Conservation (phyloP, 2,797 vertebrate species). For the Chromis chromis region DNA sequence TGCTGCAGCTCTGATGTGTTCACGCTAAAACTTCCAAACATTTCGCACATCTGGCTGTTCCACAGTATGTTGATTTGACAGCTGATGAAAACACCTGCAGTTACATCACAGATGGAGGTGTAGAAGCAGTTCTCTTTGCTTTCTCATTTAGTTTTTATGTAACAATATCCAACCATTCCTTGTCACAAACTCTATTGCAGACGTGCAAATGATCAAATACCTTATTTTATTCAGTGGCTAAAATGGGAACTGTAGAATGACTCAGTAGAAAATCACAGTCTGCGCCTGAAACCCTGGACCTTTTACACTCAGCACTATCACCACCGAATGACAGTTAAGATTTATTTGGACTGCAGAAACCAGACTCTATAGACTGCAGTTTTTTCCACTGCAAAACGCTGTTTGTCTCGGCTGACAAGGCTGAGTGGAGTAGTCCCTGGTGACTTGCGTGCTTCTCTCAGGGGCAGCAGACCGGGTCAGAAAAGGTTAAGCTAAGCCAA, state of each 20-base stretch:
- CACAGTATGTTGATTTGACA: neutral
- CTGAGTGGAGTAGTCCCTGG: constrained; percentile 32
- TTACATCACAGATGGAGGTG: neutral
- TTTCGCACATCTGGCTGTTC: neutral
- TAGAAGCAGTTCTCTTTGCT: neutral
- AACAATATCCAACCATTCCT: neutral
- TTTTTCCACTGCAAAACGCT: constrained; percentile 36
- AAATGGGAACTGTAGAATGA: constrained; percentile 36
- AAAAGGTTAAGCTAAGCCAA: constrained; percentile 66
- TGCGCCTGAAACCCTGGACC: constrained; percentile 10
- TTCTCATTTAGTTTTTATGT: neutral
- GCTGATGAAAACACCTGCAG: neutral
- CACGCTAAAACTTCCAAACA: neutral
- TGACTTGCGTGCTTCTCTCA: constrained; percentile 27
- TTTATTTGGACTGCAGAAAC: constrained; percentile 55
- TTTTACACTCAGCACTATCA: constrained; percentile 39
- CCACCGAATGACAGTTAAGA: constrained; percentile 49
- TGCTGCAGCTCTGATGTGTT: neutral
- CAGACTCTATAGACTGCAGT: constrained; percentile 39
- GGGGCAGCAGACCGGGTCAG: constrained; percentile 36
- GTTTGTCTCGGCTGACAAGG: constrained; percentile 58
- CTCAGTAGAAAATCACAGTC: constrained; percentile 37
- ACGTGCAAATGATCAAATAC: constrained; percentile 17
- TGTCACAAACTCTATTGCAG: constrained; percentile 5
- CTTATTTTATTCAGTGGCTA: neutral